These are phyloP conservation scores for Vidua macroura DNA, from an alignment of 2,113 vertebrate species.

Conservation along the genomic window DNA sequence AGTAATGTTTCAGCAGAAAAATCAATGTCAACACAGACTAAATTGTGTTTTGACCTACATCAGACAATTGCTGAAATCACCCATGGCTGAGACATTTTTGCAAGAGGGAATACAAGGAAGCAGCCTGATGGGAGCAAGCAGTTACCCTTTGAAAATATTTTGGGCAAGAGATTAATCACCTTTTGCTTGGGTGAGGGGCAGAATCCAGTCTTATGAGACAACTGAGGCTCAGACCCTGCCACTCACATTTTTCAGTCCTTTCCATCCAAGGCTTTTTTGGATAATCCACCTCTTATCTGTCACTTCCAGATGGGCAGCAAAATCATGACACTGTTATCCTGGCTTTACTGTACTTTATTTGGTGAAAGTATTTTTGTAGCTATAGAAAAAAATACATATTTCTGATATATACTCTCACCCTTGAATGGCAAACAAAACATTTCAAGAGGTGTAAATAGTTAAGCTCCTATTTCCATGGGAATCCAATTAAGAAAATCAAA, in stretches of 20 bases:
- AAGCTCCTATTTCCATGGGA: not conserved
- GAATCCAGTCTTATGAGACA: not conserved
- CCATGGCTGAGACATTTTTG: not conserved
- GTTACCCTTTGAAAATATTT: not conserved
- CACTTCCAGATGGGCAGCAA: not conserved
- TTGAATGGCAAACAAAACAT: not conserved
- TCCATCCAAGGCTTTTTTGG: not conserved
- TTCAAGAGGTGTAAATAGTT: not conserved
- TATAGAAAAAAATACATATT: not conserved
- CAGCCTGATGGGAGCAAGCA: not conserved
- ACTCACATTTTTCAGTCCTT: not conserved
- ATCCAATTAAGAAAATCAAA: slow-evolving; percentile 31
- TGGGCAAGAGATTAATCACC: not conserved
- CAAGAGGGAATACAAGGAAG: not conserved
- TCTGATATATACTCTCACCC: not conserved
- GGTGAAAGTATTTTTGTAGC: not conserved
- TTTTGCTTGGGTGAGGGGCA: not conserved
- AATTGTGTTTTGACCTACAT: accelerated
- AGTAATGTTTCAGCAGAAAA: not conserved
- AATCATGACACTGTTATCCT: not conserved
- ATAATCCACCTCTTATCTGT: not conserved
- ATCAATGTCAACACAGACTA: not conserved
- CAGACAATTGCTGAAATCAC: not conserved
- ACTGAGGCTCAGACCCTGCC: accelerated
- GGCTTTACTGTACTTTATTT: not conserved